Conservation (phyloP, 2,797 vertebrate genomes). For the Myotis vivesi region DNA sequence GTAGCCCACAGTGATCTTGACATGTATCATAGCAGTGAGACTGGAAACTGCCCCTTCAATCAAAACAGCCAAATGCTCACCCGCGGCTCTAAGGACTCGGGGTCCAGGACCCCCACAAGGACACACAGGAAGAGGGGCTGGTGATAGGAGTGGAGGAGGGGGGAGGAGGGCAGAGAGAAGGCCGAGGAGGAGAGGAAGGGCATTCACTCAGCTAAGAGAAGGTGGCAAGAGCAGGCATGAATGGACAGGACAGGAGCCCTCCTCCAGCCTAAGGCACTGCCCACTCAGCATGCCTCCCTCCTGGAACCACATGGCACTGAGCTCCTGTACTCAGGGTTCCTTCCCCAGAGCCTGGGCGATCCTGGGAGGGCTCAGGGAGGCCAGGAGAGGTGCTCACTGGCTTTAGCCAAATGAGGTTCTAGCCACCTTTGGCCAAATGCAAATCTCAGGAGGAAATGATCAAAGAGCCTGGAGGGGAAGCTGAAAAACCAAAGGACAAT, state of each 20-base stretch:
- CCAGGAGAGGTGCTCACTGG: background rate
- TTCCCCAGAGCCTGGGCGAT: background rate
- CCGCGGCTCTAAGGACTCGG: fast-evolving
- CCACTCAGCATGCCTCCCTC: background rate
- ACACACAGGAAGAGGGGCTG: background rate
- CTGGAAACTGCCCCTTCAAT: background rate
- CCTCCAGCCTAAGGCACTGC: fast-evolving
- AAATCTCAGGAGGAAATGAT: background rate
- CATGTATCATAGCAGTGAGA: background rate
- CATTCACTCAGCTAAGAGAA: background rate
- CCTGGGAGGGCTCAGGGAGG: background rate
- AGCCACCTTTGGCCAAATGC: background rate
- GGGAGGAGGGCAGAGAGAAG: background rate
- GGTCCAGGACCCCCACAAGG: background rate
- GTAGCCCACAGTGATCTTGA: background rate
- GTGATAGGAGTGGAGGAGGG: background rate
- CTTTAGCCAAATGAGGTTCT: background rate
- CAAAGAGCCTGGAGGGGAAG: background rate
- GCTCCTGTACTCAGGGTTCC: background rate
- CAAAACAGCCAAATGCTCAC: background rate
- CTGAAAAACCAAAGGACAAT: background rate
- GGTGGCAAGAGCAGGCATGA: background rate
- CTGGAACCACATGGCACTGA: background rate
- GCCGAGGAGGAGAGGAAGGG: background rate
- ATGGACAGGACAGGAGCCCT: background rate